These are phyloP conservation scores for Orchesella flavescens DNA, from an alignment of 2,888 invertebrate genomes.

Conservation along the genomic window DNA sequence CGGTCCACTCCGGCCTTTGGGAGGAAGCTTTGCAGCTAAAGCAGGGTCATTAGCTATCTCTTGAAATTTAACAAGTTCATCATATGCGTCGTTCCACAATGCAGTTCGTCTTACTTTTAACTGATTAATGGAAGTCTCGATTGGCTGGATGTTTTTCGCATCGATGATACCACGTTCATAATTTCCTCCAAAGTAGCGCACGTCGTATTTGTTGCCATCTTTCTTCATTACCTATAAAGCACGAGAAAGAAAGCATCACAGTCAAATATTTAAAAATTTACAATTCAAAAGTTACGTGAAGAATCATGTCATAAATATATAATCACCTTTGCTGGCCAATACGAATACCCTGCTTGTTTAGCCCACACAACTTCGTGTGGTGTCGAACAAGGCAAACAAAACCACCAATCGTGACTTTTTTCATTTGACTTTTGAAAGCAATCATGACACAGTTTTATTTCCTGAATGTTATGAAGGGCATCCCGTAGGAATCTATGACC, in stretches of 20 bases:
- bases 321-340: slow-evolving; percentile 88
- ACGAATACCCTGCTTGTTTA: slow-evolving; percentile 85
- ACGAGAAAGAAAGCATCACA: too few species aligned
- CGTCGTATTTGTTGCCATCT: slow-evolving; percentile 81
- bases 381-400: slow-evolving; percentile 82
- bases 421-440: slow-evolving; percentile 88
- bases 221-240: slow-evolving; percentile 77
- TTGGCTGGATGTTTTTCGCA: slow-evolving; percentile 81
- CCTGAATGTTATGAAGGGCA: slow-evolving; percentile 74
- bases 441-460: slow-evolving; percentile 84
- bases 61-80: slow-evolving; percentile 82
- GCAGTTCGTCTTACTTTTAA: slow-evolving; percentile 78
- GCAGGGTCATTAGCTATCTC: slow-evolving; percentile 73
- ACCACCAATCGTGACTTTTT: slow-evolving; percentile 81
- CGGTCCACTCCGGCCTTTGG: slow-evolving; percentile 51
- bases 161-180: slow-evolving; percentile 83
- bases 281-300: too few species aligned
- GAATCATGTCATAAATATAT: background rate
- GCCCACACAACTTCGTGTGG: slow-evolving; percentile 87
- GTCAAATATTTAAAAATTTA: too few species aligned
- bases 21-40: slow-evolving; percentile 57
- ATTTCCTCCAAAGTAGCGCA: slow-evolving; percentile 85
- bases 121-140: slow-evolving; percentile 73
- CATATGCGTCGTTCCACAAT: slow-evolving; percentile 81
- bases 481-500: slow-evolving; percentile 68